A percentile compares a stretch with the other conserved stretches of the same genome.
phyloP scores from a whole-genome alignment of 1,140 invertebrate species.

The Akabosia matsudoensis region DNA sequence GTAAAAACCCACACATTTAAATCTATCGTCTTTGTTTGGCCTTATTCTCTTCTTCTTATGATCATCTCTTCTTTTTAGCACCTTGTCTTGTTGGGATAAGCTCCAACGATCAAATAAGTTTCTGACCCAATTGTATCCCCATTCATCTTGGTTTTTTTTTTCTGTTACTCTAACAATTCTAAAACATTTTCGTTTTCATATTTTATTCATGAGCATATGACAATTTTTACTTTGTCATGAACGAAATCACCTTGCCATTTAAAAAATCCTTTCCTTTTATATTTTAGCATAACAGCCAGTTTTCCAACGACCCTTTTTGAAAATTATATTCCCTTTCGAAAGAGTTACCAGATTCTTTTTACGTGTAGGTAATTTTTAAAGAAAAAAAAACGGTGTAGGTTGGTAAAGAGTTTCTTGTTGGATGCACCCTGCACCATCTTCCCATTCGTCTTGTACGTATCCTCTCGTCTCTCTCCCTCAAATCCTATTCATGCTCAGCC shows the following conservation, averaged over 20 bases:
- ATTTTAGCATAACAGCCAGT: too few species aligned
- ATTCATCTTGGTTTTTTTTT: background rate
- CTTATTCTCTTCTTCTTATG: background rate
- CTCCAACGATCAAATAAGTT: background rate
- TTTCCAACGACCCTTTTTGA: too few species aligned
- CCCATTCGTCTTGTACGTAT: constrained; percentile 5
- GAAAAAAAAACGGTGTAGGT: background rate
- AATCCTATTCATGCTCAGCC: constrained; percentile 18
- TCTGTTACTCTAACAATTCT: too few species aligned
- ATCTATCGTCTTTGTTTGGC: background rate
- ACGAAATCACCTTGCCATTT: background rate
- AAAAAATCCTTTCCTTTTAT: background rate
- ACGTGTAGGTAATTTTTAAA: too few species aligned
- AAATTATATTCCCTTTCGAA: too few species aligned
- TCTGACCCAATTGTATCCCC: background rate
- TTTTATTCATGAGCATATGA: too few species aligned
- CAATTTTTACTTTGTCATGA: too few species aligned
- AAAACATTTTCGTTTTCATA: too few species aligned
- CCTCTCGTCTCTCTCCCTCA: background rate
- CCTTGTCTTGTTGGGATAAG: constrained; percentile 14
- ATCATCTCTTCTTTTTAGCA: constrained; percentile 9
- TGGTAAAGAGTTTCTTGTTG: background rate
- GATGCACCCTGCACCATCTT: background rate
- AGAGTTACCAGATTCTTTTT: too few species aligned
- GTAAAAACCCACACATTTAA: background rate